Evolutionary conservation across 2,113 vertebrate species (phyloP).

Genomic region (Tragelaphus buxtoni): DNA sequence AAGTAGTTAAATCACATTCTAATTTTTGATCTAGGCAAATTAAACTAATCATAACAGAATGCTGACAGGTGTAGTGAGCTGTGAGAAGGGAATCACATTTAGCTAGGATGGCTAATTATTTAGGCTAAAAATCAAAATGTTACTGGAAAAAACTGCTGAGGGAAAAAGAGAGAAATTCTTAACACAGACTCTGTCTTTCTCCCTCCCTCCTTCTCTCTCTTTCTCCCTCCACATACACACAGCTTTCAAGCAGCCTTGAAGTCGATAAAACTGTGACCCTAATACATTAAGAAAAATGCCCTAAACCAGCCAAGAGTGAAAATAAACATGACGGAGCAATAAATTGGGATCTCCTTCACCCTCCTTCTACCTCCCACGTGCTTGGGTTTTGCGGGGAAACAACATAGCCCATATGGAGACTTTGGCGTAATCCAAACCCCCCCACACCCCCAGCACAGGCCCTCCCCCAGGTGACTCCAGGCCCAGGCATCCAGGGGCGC

Average conservation of each 20-base stretch:
- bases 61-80: not conserved
- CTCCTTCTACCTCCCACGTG: conserved; percentile 52
- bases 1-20: not conserved
- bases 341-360: conserved; percentile 57
- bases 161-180: not conserved
- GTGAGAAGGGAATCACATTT: not conserved
- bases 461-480: conserved; percentile 55
- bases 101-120: not conserved
- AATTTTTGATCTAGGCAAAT: conserved; percentile 20
- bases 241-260: conserved; percentile 48
- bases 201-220: not conserved
- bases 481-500: conserved; percentile 9
- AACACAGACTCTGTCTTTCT: not conserved
- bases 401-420: conserved; percentile 28
- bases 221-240: not conserved
- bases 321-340: conserved; percentile 65
- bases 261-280: conserved; percentile 64
- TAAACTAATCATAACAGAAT: not conserved
- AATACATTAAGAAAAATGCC: conserved; percentile 69
- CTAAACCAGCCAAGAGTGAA: conserved; percentile 64
- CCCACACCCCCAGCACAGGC: not conserved
- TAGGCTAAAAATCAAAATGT: conserved; percentile 11
- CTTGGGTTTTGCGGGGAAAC: not conserved
- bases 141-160: not conserved
- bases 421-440: not conserved